These are phyloP conservation scores for Pantherophis alleghaniensis DNA, from an alignment of 2,797 vertebrate species.

Conservation along the genomic window DNA sequence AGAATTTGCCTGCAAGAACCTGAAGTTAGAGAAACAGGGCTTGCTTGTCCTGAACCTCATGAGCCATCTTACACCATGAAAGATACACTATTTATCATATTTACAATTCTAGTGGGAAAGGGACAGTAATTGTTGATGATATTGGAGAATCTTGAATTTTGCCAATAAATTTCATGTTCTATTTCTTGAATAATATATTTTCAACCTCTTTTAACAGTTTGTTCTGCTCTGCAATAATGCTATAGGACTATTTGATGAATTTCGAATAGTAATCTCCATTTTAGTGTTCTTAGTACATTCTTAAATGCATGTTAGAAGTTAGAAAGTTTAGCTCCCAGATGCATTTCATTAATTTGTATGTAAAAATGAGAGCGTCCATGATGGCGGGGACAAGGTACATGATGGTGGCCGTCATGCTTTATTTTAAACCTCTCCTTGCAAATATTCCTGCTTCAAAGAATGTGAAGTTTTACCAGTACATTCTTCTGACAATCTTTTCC, in stretches of 20 bases:
- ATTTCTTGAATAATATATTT: neutral
- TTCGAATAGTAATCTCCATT: neutral
- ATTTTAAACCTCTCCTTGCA: neutral
- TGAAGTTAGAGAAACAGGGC: neutral
- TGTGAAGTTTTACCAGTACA: neutral
- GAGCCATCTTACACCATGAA: neutral
- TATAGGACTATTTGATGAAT: neutral
- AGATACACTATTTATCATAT: neutral
- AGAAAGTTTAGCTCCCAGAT: neutral
- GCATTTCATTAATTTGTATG: neutral
- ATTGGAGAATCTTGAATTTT: neutral
- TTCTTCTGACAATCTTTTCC: neutral
- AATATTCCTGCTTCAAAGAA: neutral
- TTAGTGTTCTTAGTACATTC: neutral
- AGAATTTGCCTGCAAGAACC: neutral
- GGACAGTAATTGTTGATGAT: neutral
- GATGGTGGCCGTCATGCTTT: neutral
- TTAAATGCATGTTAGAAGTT: neutral
- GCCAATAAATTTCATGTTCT: neutral
- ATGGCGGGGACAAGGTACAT: neutral
- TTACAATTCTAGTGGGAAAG: neutral
- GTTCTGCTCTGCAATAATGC: neutral
- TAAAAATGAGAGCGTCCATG: neutral
- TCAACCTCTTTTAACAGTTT: neutral
- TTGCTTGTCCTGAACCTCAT: neutral